Conservation (phyloP, 2,113 vertebrate genomes). For the Oryzias curvinotus region DNA sequence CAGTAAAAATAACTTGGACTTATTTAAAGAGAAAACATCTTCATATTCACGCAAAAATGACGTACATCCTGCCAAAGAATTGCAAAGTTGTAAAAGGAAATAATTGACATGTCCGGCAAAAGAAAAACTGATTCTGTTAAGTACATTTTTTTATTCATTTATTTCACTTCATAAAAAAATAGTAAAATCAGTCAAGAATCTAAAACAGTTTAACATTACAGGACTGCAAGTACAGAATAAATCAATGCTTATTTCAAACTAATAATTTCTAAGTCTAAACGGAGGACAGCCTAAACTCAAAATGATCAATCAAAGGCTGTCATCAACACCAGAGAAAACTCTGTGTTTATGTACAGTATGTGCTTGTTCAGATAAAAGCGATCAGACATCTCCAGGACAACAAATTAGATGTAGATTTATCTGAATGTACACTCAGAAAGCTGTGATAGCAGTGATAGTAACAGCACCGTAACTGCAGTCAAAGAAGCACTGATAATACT, state of each 20-base stretch:
- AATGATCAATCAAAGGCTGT: neutral
- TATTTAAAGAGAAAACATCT: too few species aligned
- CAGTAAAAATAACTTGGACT: too few species aligned
- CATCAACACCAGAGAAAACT: neutral
- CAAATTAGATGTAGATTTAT: neutral
- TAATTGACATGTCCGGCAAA: too few species aligned
- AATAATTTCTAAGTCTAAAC: neutral
- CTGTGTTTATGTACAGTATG: neutral
- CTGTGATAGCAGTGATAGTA: neutral
- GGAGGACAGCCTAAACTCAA: neutral
- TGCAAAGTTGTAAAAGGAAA: too few species aligned
- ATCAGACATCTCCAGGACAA: constrained; percentile 1
- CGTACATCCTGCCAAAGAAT: too few species aligned
- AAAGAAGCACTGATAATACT: neutral
- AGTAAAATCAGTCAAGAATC: neutral
- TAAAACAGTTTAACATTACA: neutral
- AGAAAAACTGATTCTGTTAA: too few species aligned
- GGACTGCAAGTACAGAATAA: neutral
- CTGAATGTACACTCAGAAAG: too few species aligned
- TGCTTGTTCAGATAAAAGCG: constrained; percentile 8
- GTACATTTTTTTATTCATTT: too few species aligned
- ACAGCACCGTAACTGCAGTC: neutral
- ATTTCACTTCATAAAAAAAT: too few species aligned
- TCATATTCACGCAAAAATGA: too few species aligned
- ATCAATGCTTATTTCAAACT: neutral